phyloP scores from a whole-genome alignment of 2,113 vertebrate species.

The Albula glossodonta region DNA sequence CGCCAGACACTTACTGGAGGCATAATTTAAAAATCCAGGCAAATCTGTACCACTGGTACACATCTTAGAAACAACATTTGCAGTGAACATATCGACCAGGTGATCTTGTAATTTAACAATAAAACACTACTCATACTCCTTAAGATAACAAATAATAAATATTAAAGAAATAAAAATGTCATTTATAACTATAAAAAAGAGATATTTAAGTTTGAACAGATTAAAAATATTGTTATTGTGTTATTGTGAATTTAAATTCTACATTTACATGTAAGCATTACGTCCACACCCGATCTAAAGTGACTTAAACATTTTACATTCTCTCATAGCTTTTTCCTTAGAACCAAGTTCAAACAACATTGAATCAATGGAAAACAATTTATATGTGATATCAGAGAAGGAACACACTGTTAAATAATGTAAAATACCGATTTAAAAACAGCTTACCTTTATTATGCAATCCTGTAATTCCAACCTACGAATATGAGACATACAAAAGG shows the following conservation, averaged over 20 bases:
- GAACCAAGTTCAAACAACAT: too few relatives aligned
- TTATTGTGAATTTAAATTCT: too few relatives aligned
- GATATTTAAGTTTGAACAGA: too few relatives aligned
- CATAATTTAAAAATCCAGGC: neutral
- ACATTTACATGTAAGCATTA: too few relatives aligned
- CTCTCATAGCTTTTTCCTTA: neutral
- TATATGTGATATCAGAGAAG: conserved; percentile 1
- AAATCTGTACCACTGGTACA: neutral
- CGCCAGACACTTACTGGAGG: neutral
- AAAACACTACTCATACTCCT: neutral
- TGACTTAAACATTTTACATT: too few relatives aligned
- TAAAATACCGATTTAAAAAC: neutral
- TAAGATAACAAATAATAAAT: too few relatives aligned
- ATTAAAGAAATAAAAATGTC: neutral
- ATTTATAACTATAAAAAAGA: too few relatives aligned
- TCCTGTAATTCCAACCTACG: conserved; percentile 66
- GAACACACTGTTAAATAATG: neutral
- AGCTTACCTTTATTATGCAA: conserved; percentile 37
- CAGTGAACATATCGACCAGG: neutral
- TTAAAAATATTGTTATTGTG: too few relatives aligned
- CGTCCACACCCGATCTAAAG: too few relatives aligned
- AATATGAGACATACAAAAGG: conserved; percentile 49
- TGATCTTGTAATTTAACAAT: neutral
- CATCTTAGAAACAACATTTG: neutral
- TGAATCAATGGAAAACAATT: neutral